These are phyloP conservation scores for Falcaria lacertinaria DNA, from an alignment of 2,888 invertebrate genomes.

Conservation along the genomic window DNA sequence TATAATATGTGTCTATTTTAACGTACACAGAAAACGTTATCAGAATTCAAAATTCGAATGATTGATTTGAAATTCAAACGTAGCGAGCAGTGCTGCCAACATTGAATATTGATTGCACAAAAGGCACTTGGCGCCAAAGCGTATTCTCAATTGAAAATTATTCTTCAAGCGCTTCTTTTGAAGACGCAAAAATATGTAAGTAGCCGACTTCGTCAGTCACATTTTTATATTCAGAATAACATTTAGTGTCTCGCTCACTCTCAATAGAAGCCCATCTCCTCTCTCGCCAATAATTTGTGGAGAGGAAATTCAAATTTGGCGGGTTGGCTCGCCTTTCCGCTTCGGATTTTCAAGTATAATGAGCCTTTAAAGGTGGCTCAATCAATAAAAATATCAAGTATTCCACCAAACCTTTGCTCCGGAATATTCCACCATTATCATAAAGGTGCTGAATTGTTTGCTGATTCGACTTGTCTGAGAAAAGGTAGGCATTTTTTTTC, in stretches of 20 bases:
- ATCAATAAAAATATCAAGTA: conserved; percentile 65
- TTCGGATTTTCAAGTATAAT: conserved; percentile 69
- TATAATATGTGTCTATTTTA: too few relatives aligned
- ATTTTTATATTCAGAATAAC: conserved; percentile 58
- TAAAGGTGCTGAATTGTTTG: background rate
- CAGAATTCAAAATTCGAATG: conserved; percentile 57
- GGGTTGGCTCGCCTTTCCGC: conserved; percentile 75
- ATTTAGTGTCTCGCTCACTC: conserved; percentile 38
- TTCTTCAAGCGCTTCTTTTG: conserved; percentile 74
- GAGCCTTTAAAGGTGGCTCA: conserved; percentile 68
- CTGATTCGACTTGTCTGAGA: background rate
- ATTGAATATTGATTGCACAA: conserved; percentile 80
- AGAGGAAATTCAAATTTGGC: conserved; percentile 76
- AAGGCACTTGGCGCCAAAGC: conserved; percentile 74
- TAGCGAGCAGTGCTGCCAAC: conserved; percentile 60
- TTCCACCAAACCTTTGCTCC: conserved; percentile 21
- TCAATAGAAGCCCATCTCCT: conserved; percentile 12
- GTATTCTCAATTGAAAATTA: conserved; percentile 78
- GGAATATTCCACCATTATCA: background rate
- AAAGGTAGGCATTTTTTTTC: too few relatives aligned
- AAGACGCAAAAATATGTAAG: conserved; percentile 77
- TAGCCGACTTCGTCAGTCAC: conserved; percentile 70
- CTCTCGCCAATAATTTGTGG: conserved; percentile 48
- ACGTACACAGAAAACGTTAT: conserved; percentile 42
- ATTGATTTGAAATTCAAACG: conserved; percentile 66